A percentile compares a stretch with the other conserved stretches of the same genome.
Conservation (phyloP, 1,140 invertebrate species). For the Eupeodes corollae region DNA sequence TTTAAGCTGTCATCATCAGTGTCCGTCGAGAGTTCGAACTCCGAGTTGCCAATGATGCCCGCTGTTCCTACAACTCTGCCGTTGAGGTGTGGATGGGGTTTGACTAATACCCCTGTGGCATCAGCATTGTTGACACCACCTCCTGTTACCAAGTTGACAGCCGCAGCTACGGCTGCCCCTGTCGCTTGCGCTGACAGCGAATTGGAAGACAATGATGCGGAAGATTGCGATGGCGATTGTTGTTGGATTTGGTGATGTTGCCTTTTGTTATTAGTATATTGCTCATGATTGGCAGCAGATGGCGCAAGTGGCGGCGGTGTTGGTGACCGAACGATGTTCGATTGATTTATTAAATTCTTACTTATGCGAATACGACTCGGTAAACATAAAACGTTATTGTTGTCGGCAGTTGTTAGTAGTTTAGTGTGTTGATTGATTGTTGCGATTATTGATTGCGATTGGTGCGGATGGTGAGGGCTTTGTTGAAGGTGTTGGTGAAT, state of each 20-base stretch:
- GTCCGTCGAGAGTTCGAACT: slow-evolving; percentile 51
- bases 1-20: slow-evolving; percentile 43
- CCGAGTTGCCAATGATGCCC: slow-evolving; percentile 20
- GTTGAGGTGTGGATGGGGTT: slow-evolving; percentile 4
- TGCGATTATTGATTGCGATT: slow-evolving; percentile 18
- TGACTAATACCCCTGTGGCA: slow-evolving; percentile 6
- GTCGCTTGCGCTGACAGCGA: neutral
- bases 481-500: neutral
- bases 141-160: neutral
- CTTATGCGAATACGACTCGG: slow-evolving; percentile 33
- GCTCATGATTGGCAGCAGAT: slow-evolving; percentile 6
- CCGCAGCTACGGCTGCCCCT: neutral
- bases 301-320: slow-evolving; percentile 13
- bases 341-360: slow-evolving; percentile 27
- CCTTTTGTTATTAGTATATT: neutral
- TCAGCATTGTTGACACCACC: slow-evolving; percentile 1
- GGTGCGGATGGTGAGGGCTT: neutral
- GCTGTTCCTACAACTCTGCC: slow-evolving; percentile 4
- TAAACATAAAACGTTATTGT: slow-evolving; percentile 13
- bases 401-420: slow-evolving; percentile 21
- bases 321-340: slow-evolving; percentile 10
- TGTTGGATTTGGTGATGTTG: slow-evolving; percentile 4
- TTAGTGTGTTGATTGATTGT: slow-evolving; percentile 34
- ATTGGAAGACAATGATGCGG: slow-evolving; percentile 3
- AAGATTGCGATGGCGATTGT: slow-evolving; percentile 30